phyloP scores from a whole-genome alignment of 2,888 invertebrate species.

The Strigamia transsilvanica region DNA sequence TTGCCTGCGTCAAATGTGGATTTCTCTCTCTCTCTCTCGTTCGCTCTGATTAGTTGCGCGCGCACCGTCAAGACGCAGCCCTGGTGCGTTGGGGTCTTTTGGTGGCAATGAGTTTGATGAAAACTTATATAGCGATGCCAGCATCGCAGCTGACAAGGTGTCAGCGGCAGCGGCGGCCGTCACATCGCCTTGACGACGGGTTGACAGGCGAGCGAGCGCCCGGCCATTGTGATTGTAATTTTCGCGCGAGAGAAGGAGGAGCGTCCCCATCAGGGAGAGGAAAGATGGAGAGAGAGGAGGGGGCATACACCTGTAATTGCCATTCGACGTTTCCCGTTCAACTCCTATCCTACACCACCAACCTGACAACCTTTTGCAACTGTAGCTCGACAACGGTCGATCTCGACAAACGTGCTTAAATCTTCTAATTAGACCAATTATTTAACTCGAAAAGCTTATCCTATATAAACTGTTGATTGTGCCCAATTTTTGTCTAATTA shows the following conservation, averaged over 20 bases:
- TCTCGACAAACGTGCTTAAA: not conserved
- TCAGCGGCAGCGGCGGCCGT: constrained; percentile 48
- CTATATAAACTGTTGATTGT: constrained; percentile 13
- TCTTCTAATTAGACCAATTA: constrained; percentile 30
- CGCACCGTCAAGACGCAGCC: constrained; percentile 13
- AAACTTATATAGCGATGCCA: constrained; percentile 46
- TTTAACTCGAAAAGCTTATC: constrained; percentile 26
- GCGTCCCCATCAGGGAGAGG: constrained; percentile 35
- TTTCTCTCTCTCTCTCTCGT: constrained; percentile 32
- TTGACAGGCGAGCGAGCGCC: constrained; percentile 48
- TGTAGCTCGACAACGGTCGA: constrained; percentile 12
- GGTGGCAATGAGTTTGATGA: constrained; percentile 41
- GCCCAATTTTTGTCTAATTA: constrained; percentile 15
- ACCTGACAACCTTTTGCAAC: constrained; percentile 30
- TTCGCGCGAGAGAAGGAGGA: constrained; percentile 35
- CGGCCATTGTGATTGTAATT: constrained; percentile 49
- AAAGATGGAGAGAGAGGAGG: constrained; percentile 30
- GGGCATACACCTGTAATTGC: constrained; percentile 48
- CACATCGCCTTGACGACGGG: constrained; percentile 46
- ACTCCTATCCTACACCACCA: constrained; percentile 11
- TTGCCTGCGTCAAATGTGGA: not conserved
- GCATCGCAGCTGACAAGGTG: constrained; percentile 34
- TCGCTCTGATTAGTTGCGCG: constrained; percentile 28
- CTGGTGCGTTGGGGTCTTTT: constrained; percentile 22
- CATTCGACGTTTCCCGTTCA: constrained; percentile 49